Percentiles rank a stretch among this genome's conserved stretches.
Conservation (phyloP, 2,888 invertebrate genomes). For the Portevinia maculata region DNA sequence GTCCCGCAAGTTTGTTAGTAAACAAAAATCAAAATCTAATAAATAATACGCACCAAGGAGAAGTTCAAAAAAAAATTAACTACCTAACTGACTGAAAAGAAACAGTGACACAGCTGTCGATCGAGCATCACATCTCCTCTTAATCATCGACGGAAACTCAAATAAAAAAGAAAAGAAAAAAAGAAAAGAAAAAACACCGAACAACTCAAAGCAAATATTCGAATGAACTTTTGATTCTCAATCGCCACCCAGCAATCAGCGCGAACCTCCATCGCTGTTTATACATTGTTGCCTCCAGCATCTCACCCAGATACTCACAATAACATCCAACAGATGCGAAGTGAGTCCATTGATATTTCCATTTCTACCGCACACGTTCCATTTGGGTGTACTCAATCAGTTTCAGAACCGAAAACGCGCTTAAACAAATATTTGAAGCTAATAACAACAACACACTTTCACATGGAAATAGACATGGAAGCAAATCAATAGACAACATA, state of each 20-base stretch:
- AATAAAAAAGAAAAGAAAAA: conserved; percentile 53
- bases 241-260: conserved; percentile 66
- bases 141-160: conserved; percentile 68
- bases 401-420: conserved; percentile 50
- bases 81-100: conserved; percentile 8
- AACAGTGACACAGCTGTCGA: conserved; percentile 60
- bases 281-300: conserved; percentile 60
- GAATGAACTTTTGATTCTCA: conserved; percentile 71
- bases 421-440: conserved; percentile 69
- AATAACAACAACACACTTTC: conserved; percentile 48
- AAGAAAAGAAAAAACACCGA: conserved; percentile 4
- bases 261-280: conserved; percentile 68
- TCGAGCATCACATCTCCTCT: conserved; percentile 54
- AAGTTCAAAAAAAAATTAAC: neutral
- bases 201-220: conserved; percentile 56
- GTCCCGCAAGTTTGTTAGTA: conserved; percentile 50
- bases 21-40: conserved; percentile 40
- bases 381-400: conserved; percentile 50
- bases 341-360: conserved; percentile 66
- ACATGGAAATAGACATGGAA: neutral
- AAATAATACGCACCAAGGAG: conserved; percentile 6
- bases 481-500: conserved; percentile 24
- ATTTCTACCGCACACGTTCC: conserved; percentile 14
- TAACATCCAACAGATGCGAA: conserved; percentile 59
- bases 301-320: conserved; percentile 53